Evolutionary conservation across 92 coral and sea anemone genomes (phyloP), one percentile per base, ranked within the genome.

Genomic region (Zoanthus gigantus): DNA sequence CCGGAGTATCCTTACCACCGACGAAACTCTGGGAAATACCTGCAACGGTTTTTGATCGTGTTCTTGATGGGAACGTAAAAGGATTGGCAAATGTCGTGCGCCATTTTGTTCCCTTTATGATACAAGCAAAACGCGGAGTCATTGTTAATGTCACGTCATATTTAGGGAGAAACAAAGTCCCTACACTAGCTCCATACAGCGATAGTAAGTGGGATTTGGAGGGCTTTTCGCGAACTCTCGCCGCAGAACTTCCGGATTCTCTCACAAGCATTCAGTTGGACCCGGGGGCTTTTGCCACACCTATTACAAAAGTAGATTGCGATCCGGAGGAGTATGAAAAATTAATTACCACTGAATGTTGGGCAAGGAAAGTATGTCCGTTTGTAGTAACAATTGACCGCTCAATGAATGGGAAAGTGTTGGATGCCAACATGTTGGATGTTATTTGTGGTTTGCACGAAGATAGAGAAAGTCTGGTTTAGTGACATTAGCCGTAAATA

Each of bases 321-420:
- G 67, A 45, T 53, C 77, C 85, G 18, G 90, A 87, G 15, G 90
- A 78, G 42, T 77, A 71, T n/a, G 85, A 56, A 57, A 87, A 77
- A 53, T 85, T 77, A 28, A 79, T 87, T 44, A 77, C 90, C 1
- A 61, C 84, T 5, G 86, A 87, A 7, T 77, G 69, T 46, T 87
- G 90, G 86, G 90, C 90, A 8, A 87, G 71, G 90, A 87, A 67
- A 69, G 90, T 78, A 31, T 87, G 90, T 50, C 90, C 90, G n/a
- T 77, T 78, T 29, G 46, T 87, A n/a, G 57, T 87, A 14, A 72
- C 86, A 18, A 52, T 78, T 15, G 90, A 87, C 71, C 74, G 90
- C 17, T 78, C 90, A 29, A 67, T 78, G 77, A 87, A 87, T 50
- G 90, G 90, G 1, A 87, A 71, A 13, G 78, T 77, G 12, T 57